Base-by-base conservation (phyloP, 2,888 invertebrate species). In the Erebia epiphron region DNA sequence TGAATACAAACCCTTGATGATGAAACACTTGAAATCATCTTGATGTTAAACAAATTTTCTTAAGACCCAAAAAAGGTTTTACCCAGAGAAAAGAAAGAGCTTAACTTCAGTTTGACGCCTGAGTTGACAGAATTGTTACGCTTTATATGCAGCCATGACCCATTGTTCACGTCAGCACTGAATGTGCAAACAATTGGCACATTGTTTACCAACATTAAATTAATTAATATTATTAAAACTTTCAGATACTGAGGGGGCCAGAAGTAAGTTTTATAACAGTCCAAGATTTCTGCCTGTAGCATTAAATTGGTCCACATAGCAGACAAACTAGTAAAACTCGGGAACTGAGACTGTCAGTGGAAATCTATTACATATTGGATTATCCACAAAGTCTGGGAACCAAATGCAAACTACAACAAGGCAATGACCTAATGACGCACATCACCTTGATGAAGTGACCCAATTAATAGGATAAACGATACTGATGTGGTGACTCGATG, bases 381-480 rank as follows among this genome's bases (percentile, higher is more conserved):
- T 26, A 3, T 26, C 1, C 26, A 26, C 26, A 4, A 21, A 21
- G 26, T 26, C 26, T 26, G 26, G 4, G 26, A 26, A 26, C 26
- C 26, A 26, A 26, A 26, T 26, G 26, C 26, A 26, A 26, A 26
- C 14, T 50, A 14, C n/a, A 68, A 61, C 52, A 56, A 70, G 72
- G 49, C 73, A 72, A 69, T 68, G 70, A 72, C 63, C 70, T 46
- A 58, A 35, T 67, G 75, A 71, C 62, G 66, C 43, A 43, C 46
- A 46, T 46, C 46, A 46, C 46, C 75, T 74, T 72, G 72, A 69
- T 60, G 69, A 46, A 62, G 66, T 74, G 68, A 71, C 69, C 73
- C 18, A 75, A 74, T 72, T 75, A 61, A 50, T 50, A 46, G 64
- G 72, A 74, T 71, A 72, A 75, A 69, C 35, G 11, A 54, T 10